Percentiles rank a stretch among this genome's conserved stretches.
These are phyloP conservation scores for Aplidium turbinatum DNA, from an alignment of 23 tunicate species.

Conservation along the genomic window DNA sequence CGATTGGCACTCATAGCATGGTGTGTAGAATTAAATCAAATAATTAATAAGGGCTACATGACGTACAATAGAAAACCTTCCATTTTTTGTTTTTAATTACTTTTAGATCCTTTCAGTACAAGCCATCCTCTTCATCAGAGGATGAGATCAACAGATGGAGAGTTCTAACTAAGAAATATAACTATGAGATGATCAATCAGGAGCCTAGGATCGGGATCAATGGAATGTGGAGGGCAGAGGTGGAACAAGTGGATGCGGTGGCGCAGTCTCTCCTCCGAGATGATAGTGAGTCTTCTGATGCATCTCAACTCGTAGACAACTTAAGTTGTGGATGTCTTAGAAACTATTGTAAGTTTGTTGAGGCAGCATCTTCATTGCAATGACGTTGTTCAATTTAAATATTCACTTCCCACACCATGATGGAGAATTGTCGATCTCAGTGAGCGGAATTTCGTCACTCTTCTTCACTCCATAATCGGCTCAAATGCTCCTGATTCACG, in stretches of 20 bases:
- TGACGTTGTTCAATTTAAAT: too few species aligned
- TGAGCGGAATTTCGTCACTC: too few species aligned
- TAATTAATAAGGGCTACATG: too few species aligned
- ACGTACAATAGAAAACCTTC: too few species aligned
- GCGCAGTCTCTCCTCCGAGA: constrained; percentile 8
- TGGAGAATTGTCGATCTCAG: constrained; percentile 5
- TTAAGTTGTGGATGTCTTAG: not conserved
- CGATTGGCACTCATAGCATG: too few species aligned
- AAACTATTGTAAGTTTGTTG: too few species aligned
- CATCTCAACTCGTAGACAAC: not conserved
- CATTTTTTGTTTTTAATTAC: too few species aligned
- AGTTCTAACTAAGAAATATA: constrained; percentile 47
- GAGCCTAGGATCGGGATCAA: constrained; percentile 80
- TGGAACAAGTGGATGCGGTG: constrained; percentile 33
- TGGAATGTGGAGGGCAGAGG: constrained; percentile 82
- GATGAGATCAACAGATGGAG: constrained; percentile 60
- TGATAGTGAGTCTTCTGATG: constrained; percentile 24
- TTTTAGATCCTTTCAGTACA: constrained; percentile 55
- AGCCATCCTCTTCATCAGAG: constrained; percentile 38
- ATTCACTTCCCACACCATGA: too few species aligned
- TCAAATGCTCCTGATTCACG: too few species aligned
- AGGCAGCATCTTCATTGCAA: too few species aligned
- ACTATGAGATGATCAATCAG: constrained; percentile 75
- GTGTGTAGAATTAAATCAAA: too few species aligned
- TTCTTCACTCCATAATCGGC: too few species aligned